A percentile compares a stretch with the other conserved stretches of the same genome.
These are phyloP conservation scores for Acanthiza pusilla DNA, from an alignment of 2,797 vertebrate genomes.

Conservation along the genomic window DNA sequence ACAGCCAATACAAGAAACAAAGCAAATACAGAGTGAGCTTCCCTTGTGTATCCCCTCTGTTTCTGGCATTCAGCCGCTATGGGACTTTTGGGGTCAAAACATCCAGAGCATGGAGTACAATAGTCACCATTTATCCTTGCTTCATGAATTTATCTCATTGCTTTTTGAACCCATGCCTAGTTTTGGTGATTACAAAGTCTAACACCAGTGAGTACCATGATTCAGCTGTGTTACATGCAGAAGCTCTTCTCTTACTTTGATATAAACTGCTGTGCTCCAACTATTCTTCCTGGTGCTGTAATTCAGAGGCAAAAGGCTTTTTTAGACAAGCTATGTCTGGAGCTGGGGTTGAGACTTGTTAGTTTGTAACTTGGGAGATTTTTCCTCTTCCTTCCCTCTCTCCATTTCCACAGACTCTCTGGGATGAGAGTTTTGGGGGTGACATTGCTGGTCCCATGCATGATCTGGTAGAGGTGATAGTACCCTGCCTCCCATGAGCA, in stretches of 20 bases:
- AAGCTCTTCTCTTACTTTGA: neutral
- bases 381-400: neutral
- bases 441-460: neutral
- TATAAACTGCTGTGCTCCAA: neutral
- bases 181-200: neutral
- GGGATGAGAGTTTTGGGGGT: neutral
- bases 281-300: neutral
- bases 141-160: constrained; percentile 31
- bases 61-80: constrained; percentile 1
- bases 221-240: neutral
- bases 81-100: constrained; percentile 15
- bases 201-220: neutral
- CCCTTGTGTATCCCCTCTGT: constrained; percentile 29
- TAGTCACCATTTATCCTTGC: constrained; percentile 36
- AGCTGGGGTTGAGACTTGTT: neutral
- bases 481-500: neutral
- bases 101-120: constrained; percentile 37
- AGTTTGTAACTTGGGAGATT: neutral
- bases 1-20: constrained; percentile 50
- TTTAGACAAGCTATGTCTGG: neutral
- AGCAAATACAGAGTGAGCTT: constrained; percentile 49
- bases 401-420: neutral
- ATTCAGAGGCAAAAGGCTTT: neutral
- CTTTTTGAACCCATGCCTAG: constrained; percentile 16
- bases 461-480: neutral